Evolutionary conservation across 2,888 invertebrate species (phyloP), one percentile per base, ranked within the genome.

Genomic region (Ptychoptera albimana): DNA sequence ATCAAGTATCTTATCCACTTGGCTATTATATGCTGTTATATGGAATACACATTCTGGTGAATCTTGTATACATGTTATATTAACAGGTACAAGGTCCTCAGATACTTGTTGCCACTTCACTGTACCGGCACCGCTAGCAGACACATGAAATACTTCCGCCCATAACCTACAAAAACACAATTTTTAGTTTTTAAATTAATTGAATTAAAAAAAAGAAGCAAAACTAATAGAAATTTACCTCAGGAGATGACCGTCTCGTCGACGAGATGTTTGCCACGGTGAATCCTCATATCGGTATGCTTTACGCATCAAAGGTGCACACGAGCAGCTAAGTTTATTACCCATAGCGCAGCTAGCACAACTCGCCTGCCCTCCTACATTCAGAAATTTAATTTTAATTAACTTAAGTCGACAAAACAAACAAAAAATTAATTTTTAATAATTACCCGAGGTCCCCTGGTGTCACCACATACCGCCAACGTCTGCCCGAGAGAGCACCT

Each of bases 81-180:
- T 94, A 55, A 96, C 93, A 46, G 96, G 96, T 54, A 97, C 96
- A 67, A 96, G 79, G 70, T 96, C 96, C 67, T 94, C 94, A 52
- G 93, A 93, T 55, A 96, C 88, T 69, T 93, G 89, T 73, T 92
- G 89, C 94, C 96, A 96, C 71, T 87, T 92, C 51, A 92, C 89
- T 38, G 86, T 86, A 58, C 91, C 89, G 52, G 85, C 83, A 50
- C 88, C 87, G 59, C 86, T 87, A 44, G 91, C 88, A 55, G 89
- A 89, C 60, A 96, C 94, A 69, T 94, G 91, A 70, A 94, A 96
- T 59, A 96, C 93, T 71, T 96, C 96, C 54, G 94, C 96, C 96
- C 96, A 96, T 63, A 96, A 73, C 73, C 96, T 88, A 75, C 57
- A 40, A 31, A 30, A 30, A 13, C 14, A 39, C 16, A 30, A 23